phyloP scores from a whole-genome alignment of 2,113 vertebrate genomes.

The Taurulus bubalis region DNA sequence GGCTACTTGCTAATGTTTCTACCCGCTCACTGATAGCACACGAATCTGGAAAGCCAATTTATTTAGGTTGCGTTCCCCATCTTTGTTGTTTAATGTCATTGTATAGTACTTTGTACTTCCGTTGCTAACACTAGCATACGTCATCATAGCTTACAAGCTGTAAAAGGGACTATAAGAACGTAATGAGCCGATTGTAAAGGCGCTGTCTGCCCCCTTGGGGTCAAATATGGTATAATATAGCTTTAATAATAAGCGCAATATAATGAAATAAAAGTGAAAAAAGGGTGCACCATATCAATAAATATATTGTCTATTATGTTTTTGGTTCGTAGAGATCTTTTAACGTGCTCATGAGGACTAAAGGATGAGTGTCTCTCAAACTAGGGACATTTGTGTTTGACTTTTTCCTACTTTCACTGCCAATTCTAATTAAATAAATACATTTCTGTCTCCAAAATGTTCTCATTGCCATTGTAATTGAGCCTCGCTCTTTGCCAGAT shows the following conservation, averaged over 20 bases:
- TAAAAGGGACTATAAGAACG: neutral
- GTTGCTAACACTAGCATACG: neutral
- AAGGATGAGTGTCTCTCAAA: slow-evolving; percentile 1
- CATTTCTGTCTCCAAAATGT: slow-evolving; percentile 30
- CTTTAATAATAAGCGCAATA: neutral
- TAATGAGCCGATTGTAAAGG: neutral
- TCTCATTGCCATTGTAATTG: slow-evolving; percentile 42
- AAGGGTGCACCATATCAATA: neutral
- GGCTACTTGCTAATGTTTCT: no score
- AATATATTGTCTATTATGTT: neutral
- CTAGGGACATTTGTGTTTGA: slow-evolving; percentile 13
- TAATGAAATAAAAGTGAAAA: neutral
- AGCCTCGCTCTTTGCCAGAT: slow-evolving; percentile 28
- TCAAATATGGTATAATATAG: neutral
- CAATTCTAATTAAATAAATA: slow-evolving; percentile 41
- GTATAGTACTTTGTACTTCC: no score
- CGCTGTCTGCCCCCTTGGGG: neutral
- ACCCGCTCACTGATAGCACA: no score
- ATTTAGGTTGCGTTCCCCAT: no score
- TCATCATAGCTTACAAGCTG: neutral
- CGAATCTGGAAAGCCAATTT: no score
- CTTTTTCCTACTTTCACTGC: slow-evolving; percentile 34
- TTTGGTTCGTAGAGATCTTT: neutral
- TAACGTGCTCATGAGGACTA: neutral
- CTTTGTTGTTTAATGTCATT: neutral